Conservation (phyloP, 1,140 invertebrate species). For the Macrocentrus cingulum region DNA sequence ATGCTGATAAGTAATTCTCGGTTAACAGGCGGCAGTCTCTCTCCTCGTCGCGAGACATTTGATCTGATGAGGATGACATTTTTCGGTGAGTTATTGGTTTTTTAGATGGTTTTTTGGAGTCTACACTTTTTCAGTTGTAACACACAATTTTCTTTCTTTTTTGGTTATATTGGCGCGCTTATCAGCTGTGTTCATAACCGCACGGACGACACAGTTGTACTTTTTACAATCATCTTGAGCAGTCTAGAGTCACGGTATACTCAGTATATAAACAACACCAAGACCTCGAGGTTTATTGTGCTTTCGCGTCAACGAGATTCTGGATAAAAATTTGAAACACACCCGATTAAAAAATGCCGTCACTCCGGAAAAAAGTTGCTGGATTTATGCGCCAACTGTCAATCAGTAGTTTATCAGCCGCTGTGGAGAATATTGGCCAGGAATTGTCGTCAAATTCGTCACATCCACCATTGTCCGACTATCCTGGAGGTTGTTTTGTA, state of each 20-base stretch:
- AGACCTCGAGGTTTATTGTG: too few species aligned
- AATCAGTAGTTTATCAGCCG: constrained; percentile 64
- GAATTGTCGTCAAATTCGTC: constrained; percentile 40
- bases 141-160: too few species aligned
- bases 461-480: constrained; percentile 48
- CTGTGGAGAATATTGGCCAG: constrained; percentile 57
- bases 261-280: too few species aligned
- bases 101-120: too few species aligned
- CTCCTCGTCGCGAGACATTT: not conserved
- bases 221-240: too few species aligned
- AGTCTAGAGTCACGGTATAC: too few species aligned
- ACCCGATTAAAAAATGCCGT: constrained; percentile 63
- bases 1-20: constrained; percentile 26
- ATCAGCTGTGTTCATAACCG: too few species aligned
- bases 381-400: constrained; percentile 75
- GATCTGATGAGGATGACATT: not conserved
- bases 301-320: not conserved
- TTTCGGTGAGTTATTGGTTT: too few species aligned
- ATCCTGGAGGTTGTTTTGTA: constrained; percentile 69
- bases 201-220: too few species aligned
- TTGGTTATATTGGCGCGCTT: too few species aligned
- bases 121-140: too few species aligned
- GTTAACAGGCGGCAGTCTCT: not conserved
- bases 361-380: constrained; percentile 71
- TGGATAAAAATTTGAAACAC: constrained; percentile 16